phyloP scores from a whole-genome alignment of 2,888 invertebrate species.

The Abscondita cerata region DNA sequence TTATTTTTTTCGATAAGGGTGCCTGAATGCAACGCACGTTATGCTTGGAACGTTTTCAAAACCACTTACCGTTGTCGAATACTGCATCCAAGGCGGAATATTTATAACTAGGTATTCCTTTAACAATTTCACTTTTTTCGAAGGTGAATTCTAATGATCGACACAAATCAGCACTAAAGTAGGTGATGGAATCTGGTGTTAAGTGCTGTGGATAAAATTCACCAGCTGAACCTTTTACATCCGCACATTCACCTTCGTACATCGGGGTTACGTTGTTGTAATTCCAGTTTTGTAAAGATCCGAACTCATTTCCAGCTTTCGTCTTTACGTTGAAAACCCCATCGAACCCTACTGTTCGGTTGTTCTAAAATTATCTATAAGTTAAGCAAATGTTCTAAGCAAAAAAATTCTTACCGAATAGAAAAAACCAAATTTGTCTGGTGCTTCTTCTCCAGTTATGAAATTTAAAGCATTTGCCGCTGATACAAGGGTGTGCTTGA shows the following conservation, averaged over 20 bases:
- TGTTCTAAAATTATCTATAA: slow-evolving; percentile 65
- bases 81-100: slow-evolving; percentile 69
- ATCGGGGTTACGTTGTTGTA: slow-evolving; percentile 63
- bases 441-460: slow-evolving; percentile 11
- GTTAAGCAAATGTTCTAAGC: too few species aligned
- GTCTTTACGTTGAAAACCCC: slow-evolving; percentile 80
- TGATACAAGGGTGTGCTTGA: background rate
- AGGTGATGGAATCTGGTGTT: slow-evolving; percentile 63
- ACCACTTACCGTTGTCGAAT: slow-evolving; percentile 69
- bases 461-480: slow-evolving; percentile 1
- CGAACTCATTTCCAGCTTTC: slow-evolving; percentile 72
- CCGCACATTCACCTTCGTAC: slow-evolving; percentile 64
- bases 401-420: slow-evolving; percentile 8
- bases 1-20: slow-evolving; percentile 66
- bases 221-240: slow-evolving; percentile 76
- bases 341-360: slow-evolving; percentile 73
- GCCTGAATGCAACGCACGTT: slow-evolving; percentile 65
- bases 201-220: slow-evolving; percentile 78
- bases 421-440: slow-evolving; percentile 14
- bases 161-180: slow-evolving; percentile 81
- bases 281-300: slow-evolving; percentile 77
- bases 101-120: slow-evolving; percentile 71
- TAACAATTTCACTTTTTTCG: slow-evolving; percentile 63
- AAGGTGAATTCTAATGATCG: slow-evolving; percentile 70
- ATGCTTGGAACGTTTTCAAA: too few species aligned